phyloP scores from a whole-genome alignment of 2,797 vertebrate genomes.

The Peromyscus melanophrys region DNA sequence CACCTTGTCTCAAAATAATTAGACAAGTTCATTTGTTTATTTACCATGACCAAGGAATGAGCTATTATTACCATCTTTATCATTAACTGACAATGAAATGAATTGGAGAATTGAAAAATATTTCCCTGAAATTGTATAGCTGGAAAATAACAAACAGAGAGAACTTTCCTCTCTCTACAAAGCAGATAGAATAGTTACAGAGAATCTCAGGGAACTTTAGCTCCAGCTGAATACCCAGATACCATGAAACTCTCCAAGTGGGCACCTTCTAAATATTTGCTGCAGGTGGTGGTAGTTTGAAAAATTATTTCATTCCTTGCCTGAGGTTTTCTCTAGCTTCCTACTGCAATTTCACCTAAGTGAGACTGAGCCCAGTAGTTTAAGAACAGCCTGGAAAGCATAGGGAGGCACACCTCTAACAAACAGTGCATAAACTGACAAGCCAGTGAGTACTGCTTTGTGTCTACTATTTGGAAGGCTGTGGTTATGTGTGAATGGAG shows the following conservation, averaged over 20 bases:
- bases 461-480: background rate
- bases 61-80: too few relatives aligned
- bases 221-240: background rate
- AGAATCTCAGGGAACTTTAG: background rate
- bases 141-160: background rate
- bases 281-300: background rate
- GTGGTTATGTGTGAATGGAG: background rate
- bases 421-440: background rate
- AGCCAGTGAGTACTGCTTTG: background rate
- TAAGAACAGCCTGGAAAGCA: background rate
- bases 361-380: background rate
- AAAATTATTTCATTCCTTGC: background rate
- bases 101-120: background rate
- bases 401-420: background rate
- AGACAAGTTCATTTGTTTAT: background rate
- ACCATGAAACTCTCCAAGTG: background rate
- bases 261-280: background rate
- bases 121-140: background rate
- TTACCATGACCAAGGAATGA: background rate
- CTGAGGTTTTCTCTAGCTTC: background rate
- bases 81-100: slow-evolving; percentile 1
- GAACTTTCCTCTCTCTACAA: background rate
- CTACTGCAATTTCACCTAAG: background rate
- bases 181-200: background rate
- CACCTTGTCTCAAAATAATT: background rate